Evolutionary conservation across 1,140 invertebrate species (phyloP).

Genomic region (Phymorhynchus buccinoides): DNA sequence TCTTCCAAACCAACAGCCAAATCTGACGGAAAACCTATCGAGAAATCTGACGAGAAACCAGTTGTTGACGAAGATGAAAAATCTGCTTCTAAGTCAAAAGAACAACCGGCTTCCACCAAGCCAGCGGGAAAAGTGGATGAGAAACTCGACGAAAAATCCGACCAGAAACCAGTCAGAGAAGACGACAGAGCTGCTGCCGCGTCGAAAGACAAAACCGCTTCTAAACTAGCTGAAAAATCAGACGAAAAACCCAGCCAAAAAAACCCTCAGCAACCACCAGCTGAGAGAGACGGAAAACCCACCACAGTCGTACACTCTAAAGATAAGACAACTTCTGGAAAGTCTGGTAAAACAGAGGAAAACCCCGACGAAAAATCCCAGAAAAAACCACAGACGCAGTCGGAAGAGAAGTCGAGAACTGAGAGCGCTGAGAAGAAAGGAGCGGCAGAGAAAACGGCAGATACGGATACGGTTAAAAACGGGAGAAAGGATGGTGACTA

Average conservation of each 20-base stretch:
- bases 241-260: conserved; percentile 27
- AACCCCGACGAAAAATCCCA: conserved; percentile 14
- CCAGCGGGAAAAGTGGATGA: not conserved
- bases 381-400: not conserved
- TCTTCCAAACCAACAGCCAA: not conserved
- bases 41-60: not conserved
- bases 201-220: conserved; percentile 1
- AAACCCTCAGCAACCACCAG: conserved; percentile 15
- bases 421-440: not conserved
- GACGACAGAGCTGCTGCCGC: conserved; percentile 5
- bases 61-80: not conserved
- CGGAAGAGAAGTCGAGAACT: not conserved
- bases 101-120: conserved; percentile 27
- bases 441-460: not conserved
- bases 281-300: conserved; percentile 23
- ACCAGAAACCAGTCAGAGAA: conserved; percentile 11
- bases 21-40: not conserved
- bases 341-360: conserved; percentile 14
- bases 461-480: not conserved
- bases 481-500: conserved; percentile 42
- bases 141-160: not conserved
- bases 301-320: conserved; percentile 1
- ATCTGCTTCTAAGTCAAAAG: conserved; percentile 12
- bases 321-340: not conserved
- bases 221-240: conserved; percentile 23